Evolutionary conservation across 2,113 vertebrate genomes (phyloP).

Genomic region (Riparia riparia): DNA sequence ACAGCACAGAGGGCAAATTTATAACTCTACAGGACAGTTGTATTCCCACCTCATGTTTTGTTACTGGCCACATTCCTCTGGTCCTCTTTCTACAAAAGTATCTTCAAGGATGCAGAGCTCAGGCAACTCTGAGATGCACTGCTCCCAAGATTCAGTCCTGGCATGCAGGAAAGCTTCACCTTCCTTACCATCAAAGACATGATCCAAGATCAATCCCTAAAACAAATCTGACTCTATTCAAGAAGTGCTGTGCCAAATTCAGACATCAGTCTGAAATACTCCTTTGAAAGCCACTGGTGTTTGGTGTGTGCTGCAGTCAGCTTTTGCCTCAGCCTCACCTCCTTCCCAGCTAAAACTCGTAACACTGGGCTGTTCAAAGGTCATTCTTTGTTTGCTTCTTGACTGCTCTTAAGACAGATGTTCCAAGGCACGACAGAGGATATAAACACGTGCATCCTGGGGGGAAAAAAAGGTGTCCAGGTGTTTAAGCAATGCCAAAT

Average conservation of each 20-base stretch:
- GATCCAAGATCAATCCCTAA: neutral
- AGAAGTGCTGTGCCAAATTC: neutral
- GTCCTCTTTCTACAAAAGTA: neutral
- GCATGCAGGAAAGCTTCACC: neutral
- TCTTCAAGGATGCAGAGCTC: neutral
- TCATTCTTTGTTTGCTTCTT: slow-evolving; percentile 8
- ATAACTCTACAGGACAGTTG: neutral
- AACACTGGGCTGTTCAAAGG: neutral
- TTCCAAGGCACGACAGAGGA: neutral
- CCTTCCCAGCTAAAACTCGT: neutral
- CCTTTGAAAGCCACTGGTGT: neutral
- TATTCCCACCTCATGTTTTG: neutral
- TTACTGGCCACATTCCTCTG: neutral
- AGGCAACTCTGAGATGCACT: neutral
- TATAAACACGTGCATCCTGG: neutral
- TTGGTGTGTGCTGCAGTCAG: neutral
- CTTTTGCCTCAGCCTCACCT: neutral
- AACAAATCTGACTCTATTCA: neutral
- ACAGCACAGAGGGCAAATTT: neutral
- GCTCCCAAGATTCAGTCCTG: neutral
- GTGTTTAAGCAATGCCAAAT: neutral
- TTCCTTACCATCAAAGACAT: neutral
- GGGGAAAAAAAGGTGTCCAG: neutral
- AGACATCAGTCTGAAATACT: neutral
- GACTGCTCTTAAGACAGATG: neutral